phyloP scores from a whole-genome alignment of 1,140 invertebrate genomes.

The Brachionus rotundiformis region DNA sequence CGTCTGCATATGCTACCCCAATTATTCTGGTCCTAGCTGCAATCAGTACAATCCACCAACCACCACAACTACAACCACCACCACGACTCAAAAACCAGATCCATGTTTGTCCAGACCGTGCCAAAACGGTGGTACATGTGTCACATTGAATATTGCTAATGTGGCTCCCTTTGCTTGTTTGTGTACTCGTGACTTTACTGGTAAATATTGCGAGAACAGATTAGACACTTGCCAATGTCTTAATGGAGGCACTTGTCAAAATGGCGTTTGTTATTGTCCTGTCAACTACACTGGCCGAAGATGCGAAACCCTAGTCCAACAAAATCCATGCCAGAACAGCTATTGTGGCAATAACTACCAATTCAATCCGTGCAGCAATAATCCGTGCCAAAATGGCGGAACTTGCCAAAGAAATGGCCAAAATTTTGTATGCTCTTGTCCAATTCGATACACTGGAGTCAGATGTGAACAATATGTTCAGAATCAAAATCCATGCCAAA shows the following conservation, averaged over 20 bases:
- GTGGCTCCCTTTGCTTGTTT: slow-evolving; percentile 30
- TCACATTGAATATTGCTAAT: slow-evolving; percentile 23
- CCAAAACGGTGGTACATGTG: slow-evolving; percentile 80
- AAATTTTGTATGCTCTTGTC: slow-evolving; percentile 17
- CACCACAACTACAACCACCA: neutral
- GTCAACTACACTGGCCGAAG: slow-evolving; percentile 4
- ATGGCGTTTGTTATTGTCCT: neutral
- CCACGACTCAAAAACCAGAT: neutral
- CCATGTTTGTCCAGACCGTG: slow-evolving; percentile 69
- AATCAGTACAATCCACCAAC: slow-evolving; percentile 82
- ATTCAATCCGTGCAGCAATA: neutral
- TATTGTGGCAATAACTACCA: neutral
- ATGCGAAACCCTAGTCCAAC: slow-evolving; percentile 24
- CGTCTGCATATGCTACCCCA: slow-evolving; percentile 80
- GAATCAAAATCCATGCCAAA: slow-evolving; percentile 34
- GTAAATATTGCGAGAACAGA: neutral
- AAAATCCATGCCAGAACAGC: neutral
- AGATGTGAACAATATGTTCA: slow-evolving; percentile 36
- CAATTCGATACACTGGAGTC: neutral
- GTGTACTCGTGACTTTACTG: slow-evolving; percentile 17
- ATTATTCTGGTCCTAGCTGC: slow-evolving; percentile 63
- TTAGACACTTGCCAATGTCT: slow-evolving; percentile 8
- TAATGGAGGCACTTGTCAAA: neutral
- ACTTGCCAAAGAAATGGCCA: neutral
- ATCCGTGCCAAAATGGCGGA: slow-evolving; percentile 29